Evolutionary conservation across 2,797 vertebrate species (phyloP), one percentile per base, ranked within the genome.

Genomic region (Chelon labrosus): DNA sequence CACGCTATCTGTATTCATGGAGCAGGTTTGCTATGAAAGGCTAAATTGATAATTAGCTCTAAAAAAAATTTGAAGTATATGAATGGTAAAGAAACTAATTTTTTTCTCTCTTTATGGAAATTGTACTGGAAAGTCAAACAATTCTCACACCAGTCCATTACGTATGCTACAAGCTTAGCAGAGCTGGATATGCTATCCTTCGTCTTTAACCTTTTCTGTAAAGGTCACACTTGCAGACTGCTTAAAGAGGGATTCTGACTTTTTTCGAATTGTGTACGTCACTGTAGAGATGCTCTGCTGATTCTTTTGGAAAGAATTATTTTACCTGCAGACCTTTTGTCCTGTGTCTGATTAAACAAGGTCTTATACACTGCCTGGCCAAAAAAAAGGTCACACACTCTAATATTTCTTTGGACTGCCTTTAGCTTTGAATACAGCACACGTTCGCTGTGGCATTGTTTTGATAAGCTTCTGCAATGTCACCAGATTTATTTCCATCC

Each of bases 171-270:
- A 9, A 74, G 65, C 17, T 62, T 17, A 59, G 54, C 74, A 42
- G 65, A 76, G 65, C 71, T 59, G 65, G 67, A 76, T 38, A 61
- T 0, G n/a, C 70, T 35, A 56, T 72, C 59, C 46, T 70, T 78
- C 77, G 76, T 85, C 54, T 62, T 64, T 77, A 70, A 77, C 74
- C 84, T 80, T 91, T 85, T 82, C 49, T 59, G 35, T 57, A 85
- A 85, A 89, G 84, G 87, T 76, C 70, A 84, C 54, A 79, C 72
- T 63, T 17, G 53, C 60, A 63, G 51, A 61, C 54, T 1, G 46
- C 22, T 57, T 11, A 73, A 60, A 20, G 56, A 63, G 31, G 17
- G 25, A n/a, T 59, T 55, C 37, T 51, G 64, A 53, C 67, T 69
- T 61, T 53, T 22, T 50, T 38, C 17, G 27, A 35, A 27, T 19